Conservation (phyloP, 2,888 invertebrate genomes). For the Graphium colonna region DNA sequence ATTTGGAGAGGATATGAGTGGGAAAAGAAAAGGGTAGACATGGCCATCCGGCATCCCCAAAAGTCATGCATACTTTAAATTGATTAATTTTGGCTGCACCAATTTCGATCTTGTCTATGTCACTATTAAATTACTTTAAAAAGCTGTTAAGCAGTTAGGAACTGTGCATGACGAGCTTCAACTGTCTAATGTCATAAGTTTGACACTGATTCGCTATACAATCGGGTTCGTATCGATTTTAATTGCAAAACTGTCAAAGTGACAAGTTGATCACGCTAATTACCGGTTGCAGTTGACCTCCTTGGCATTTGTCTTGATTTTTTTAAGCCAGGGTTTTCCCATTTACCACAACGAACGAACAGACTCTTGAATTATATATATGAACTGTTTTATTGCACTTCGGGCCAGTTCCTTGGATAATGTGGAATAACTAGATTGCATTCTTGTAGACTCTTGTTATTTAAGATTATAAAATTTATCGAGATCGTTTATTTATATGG, state of each 20-base stretch:
- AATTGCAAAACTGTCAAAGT: constrained; percentile 16
- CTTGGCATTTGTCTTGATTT: constrained; percentile 12
- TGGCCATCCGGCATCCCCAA: no score
- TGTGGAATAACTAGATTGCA: not conserved
- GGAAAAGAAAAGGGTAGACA: no score
- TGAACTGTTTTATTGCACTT: not conserved
- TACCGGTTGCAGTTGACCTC: constrained; percentile 10
- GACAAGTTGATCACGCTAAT: constrained; percentile 11
- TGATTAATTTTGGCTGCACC: no score
- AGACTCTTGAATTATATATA: not conserved
- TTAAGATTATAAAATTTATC: not conserved
- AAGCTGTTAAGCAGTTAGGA: not conserved
- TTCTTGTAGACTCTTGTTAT: not conserved
- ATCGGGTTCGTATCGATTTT: constrained; percentile 5
- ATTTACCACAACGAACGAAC: not conserved
- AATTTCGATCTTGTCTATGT: no score
- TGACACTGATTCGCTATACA: constrained; percentile 2
- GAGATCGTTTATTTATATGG: not conserved
- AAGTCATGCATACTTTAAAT: no score
- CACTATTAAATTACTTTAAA: no score
- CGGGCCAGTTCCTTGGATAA: not conserved
- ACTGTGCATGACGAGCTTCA: not conserved
- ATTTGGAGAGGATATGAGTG: no score
- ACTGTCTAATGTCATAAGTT: constrained; percentile 12
- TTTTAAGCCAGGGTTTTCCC: not conserved